Evolutionary conservation across 2,797 vertebrate species (phyloP).

Genomic region (Artibeus lituratus): DNA sequence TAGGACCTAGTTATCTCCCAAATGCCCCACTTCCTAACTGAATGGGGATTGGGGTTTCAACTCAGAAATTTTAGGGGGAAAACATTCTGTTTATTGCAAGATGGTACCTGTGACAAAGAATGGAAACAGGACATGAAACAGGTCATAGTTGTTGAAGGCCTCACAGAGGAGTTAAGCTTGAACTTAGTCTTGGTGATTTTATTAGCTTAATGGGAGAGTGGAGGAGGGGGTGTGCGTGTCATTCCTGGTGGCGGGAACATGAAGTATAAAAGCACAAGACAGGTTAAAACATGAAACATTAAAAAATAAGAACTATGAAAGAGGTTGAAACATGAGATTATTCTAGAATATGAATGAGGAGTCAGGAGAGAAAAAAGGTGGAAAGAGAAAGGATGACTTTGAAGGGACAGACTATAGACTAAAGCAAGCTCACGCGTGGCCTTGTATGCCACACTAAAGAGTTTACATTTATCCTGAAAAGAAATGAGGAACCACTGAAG

Average conservation of each 20-base stretch:
- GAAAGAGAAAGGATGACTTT: not conserved
- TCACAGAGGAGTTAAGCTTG: not conserved
- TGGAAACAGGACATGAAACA: not conserved
- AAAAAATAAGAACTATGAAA: not conserved
- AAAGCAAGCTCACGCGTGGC: not conserved
- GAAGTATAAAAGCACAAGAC: not conserved
- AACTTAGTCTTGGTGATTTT: not conserved
- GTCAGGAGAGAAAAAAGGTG: rapidly evolving
- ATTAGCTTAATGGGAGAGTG: not conserved
- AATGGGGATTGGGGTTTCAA: not conserved
- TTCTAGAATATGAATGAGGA: not conserved
- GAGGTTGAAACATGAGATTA: not conserved
- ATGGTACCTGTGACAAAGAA: not conserved
- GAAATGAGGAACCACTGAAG: not conserved
- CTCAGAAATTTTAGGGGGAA: not conserved
- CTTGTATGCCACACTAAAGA: not conserved
- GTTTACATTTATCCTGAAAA: not conserved
- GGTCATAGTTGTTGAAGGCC: not conserved
- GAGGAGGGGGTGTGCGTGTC: rapidly evolving
- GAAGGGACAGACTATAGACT: not conserved
- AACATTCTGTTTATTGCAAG: not conserved
- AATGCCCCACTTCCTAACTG: not conserved
- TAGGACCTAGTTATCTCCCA: not conserved
- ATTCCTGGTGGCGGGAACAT: not conserved
- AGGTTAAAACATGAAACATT: not conserved